Evolutionary conservation across 2,888 invertebrate genomes (phyloP).

Genomic region (Trachelus iudaicus): DNA sequence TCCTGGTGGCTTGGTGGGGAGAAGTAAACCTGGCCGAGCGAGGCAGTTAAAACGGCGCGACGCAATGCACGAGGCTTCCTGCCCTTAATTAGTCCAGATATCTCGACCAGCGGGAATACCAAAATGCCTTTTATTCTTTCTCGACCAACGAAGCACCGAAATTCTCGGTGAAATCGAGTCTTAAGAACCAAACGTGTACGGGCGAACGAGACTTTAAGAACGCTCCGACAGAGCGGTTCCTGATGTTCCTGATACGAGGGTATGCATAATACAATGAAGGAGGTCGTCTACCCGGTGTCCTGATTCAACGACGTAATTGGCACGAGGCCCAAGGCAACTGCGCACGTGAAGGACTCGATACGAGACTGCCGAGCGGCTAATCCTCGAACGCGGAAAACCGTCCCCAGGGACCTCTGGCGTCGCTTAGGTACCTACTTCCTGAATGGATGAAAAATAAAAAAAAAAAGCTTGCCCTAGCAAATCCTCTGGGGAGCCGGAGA

Average conservation of each 20-base stretch:
- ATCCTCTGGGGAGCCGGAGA: no score
- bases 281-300: constrained; percentile 17
- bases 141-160: constrained; percentile 25
- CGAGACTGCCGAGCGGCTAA: background rate
- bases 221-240: background rate
- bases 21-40: background rate
- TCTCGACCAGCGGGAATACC: constrained; percentile 23
- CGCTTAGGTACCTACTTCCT: background rate
- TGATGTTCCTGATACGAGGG: background rate
- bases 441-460: background rate
- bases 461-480: no score
- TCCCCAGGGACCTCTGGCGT: background rate
- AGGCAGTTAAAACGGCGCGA: background rate
- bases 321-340: constrained; percentile 23
- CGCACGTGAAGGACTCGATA: background rate
- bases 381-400: background rate
- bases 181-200: constrained; percentile 16
- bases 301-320: constrained; percentile 31
- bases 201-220: background rate
- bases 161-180: background rate
- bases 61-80: background rate
- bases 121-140: no score
- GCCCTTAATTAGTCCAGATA: constrained; percentile 43
- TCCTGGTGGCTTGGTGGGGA: constrained; percentile 11
- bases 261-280: background rate